Base-by-base conservation (phyloP, 2,797 vertebrate genomes). In the Brachyalestes nurse region DNA sequence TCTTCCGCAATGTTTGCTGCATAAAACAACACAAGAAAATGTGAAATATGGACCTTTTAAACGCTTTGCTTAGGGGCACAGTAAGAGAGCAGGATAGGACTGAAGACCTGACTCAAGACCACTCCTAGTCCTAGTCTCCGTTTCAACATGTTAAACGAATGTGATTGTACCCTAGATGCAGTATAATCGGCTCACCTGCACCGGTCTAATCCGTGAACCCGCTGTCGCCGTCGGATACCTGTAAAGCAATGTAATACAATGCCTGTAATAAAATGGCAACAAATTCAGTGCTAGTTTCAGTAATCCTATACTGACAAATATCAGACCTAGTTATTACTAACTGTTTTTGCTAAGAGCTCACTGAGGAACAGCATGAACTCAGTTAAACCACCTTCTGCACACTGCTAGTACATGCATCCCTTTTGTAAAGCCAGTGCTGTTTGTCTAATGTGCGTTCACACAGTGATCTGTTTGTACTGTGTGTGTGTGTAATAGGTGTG, bases 401-500 rank as follows among this genome's bases (percentile, higher is more conserved):
- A 80, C 69, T 79, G 79, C 82, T 81, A 84, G 70, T 79, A 76
- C 77, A 75, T 82, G 49, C 80, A 60, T 82, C 70, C 72, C 42
- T 80, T 75, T 81, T 57, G 62, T 83, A 65, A 81, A 40, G 74
- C 65, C 47, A 67, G 72, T 82, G 75, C 51, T 71, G 75, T 77
- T 78, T 70, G 79, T 82, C 82, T 47, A 71, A 70, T 83, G 81
- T 76, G 79, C 21, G 25, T 69, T 13, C 53, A 73, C 45, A 40
- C 34, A 40, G 21, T 40, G 70, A 55, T 77, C 65, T 79, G 72
- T 82, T 77, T 83, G 65, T 87, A 75, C 82, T 88, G 83, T 83
- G 82, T 81, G 83, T 83, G 82, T 81, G 80, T 72, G 84, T 71
- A 49, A 73, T 81, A 86, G 49, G 83, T 84, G 84, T 85, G 82